Percentiles rank a stretch among this genome's conserved stretches.
Conservation (phyloP, 2,797 vertebrate genomes). For the Oryzias dopingdopingensis region DNA sequence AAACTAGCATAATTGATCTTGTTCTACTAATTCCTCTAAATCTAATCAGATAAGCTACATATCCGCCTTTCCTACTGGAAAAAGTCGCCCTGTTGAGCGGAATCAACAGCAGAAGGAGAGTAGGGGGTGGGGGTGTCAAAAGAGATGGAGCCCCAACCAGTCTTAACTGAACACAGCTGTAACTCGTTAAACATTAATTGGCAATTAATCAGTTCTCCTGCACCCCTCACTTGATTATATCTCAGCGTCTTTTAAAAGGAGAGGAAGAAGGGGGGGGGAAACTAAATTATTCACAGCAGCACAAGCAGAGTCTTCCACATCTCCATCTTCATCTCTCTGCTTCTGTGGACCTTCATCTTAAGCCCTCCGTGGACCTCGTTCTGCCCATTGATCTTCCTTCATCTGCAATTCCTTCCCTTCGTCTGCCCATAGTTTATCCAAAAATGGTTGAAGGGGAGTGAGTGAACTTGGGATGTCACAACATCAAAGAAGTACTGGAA, state of each 20-base stretch:
- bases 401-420: constrained; percentile 56
- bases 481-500: constrained; percentile 44
- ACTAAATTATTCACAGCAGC: constrained; percentile 57
- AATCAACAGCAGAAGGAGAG: constrained; percentile 25
- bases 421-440: constrained; percentile 37
- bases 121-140: constrained; percentile 8
- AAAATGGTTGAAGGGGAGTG: constrained; percentile 21
- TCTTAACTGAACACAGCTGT: constrained; percentile 83
- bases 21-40: too few relatives aligned
- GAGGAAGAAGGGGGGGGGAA: constrained; percentile 27
- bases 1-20: too few relatives aligned
- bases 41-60: neutral
- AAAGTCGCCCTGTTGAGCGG: constrained; percentile 8
- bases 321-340: constrained; percentile 19
- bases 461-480: constrained; percentile 42
- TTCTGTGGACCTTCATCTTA: constrained; percentile 39
- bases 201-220: constrained; percentile 76
- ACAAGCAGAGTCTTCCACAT: constrained; percentile 42
- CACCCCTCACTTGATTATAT: constrained; percentile 55
- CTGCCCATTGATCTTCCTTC: constrained; percentile 62
- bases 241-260: constrained; percentile 56
- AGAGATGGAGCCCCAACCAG: constrained; percentile 53
- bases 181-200: constrained; percentile 81
- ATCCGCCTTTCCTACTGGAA: neutral
- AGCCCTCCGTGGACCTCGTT: constrained; percentile 38